These are phyloP conservation scores for Clistopyga incitator DNA, from an alignment of 2,888 invertebrate genomes.

Conservation along the genomic window DNA sequence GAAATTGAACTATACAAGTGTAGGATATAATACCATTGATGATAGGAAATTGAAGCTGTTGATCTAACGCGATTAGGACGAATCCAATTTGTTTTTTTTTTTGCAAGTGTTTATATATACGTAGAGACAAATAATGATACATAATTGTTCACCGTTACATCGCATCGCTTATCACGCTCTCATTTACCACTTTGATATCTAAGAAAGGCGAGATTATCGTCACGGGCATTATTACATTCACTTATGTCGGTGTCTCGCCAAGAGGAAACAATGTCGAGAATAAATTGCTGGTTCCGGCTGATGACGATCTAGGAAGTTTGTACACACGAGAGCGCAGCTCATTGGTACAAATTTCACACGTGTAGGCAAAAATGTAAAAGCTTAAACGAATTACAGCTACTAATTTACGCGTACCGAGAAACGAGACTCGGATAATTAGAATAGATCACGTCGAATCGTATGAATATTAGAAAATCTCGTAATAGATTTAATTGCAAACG, in stretches of 20 bases:
- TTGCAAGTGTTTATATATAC: constrained; percentile 4
- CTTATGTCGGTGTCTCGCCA: constrained; percentile 4
- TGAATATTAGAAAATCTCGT: not conserved
- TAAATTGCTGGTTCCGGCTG: constrained; percentile 39
- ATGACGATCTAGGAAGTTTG: constrained; percentile 14
- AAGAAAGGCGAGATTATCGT: constrained; percentile 2
- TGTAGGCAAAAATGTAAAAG: constrained; percentile 1
- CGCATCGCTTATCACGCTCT: constrained; percentile 18
- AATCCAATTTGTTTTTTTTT: constrained; percentile 8
- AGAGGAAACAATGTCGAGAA: constrained; percentile 21
- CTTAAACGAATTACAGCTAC: not conserved
- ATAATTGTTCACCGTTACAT: constrained; percentile 13
- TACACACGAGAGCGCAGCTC: constrained; percentile 12
- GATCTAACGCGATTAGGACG: constrained; percentile 5
- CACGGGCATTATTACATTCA: constrained; percentile 1
- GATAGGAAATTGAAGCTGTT: constrained; percentile 28
- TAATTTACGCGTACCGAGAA: not conserved
- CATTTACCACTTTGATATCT: constrained; percentile 29
- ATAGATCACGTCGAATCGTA: not conserved
- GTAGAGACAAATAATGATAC: not conserved
- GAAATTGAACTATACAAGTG: not conserved
- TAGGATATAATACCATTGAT: not conserved
- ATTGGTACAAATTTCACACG: constrained; percentile 10
- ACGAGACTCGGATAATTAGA: not conserved
- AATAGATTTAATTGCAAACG: not conserved